These are phyloP conservation scores for Lophura nycthemera DNA, from an alignment of 2,113 vertebrate genomes.

Conservation along the genomic window DNA sequence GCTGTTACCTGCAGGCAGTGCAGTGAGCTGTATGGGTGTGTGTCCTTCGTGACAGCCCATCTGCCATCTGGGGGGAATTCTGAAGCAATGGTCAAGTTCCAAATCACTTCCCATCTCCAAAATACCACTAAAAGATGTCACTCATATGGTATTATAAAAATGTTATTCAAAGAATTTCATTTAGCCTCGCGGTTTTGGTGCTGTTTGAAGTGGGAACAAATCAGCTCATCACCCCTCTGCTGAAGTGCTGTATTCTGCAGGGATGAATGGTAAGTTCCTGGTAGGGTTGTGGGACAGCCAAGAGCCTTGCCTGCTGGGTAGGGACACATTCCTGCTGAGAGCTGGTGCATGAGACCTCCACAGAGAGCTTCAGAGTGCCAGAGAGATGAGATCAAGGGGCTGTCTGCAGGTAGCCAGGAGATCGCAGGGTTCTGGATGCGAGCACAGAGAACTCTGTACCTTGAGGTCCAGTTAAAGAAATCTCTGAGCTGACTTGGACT, in stretches of 20 bases:
- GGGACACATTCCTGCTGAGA: no score
- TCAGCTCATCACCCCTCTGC: neutral
- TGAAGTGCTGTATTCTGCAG: neutral
- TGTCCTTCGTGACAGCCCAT: neutral
- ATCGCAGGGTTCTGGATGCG: neutral
- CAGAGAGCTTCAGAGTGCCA: no score
- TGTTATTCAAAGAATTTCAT: neutral
- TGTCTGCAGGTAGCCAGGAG: neutral
- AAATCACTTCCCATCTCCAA: neutral
- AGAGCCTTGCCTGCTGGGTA: no score
- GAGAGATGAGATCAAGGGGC: no score
- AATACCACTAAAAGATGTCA: neutral
- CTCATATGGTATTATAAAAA: neutral
- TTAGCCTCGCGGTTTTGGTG: neutral
- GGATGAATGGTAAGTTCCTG: neutral
- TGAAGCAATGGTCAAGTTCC: neutral
- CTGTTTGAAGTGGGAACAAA: neutral
- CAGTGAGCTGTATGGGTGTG: neutral
- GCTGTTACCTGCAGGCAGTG: neutral
- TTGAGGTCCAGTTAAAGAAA: neutral
- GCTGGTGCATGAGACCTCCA: no score
- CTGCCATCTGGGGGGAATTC: neutral
- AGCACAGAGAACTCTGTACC: fast-evolving
- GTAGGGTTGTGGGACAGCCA: neutral
- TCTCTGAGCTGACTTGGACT: fast-evolving